A percentile compares a stretch with the other conserved stretches of the same genome.
Conservation (phyloP, 2,797 vertebrate species). For the Falco concolor region DNA sequence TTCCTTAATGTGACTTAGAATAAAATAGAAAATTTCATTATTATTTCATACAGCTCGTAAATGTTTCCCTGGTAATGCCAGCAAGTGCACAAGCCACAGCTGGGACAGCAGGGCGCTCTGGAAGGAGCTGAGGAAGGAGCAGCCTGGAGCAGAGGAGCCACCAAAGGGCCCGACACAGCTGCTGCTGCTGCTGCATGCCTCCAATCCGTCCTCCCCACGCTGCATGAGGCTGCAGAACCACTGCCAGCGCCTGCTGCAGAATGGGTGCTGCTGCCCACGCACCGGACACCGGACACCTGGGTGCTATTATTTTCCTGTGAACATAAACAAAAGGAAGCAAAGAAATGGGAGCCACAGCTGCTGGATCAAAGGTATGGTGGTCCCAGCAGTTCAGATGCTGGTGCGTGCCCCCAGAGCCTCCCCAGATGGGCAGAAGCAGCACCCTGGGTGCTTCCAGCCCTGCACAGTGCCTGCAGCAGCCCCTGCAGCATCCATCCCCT, state of each 20-base stretch:
- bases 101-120: not conserved
- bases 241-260: rapidly evolving
- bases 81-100: not conserved
- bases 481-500: not conserved
- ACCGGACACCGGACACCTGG: not conserved
- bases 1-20: not conserved
- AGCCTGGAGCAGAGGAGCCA: not conserved
- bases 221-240: rapidly evolving
- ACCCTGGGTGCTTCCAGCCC: not conserved
- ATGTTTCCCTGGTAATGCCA: not conserved
- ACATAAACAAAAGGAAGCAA: not conserved
- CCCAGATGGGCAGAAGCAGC: not conserved
- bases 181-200: no score
- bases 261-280: not conserved
- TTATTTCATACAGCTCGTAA: not conserved
- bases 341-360: no score
- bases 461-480: not conserved
- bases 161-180: no score
- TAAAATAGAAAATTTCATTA: not conserved
- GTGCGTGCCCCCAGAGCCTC: not conserved
- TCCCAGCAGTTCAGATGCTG: rapidly evolving
- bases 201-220: not conserved
- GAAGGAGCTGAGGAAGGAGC: not conserved
- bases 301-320: not conserved
- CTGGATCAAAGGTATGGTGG: no score